Base-by-base conservation (phyloP, 2,888 invertebrate genomes). In the Hipparchia semele region DNA sequence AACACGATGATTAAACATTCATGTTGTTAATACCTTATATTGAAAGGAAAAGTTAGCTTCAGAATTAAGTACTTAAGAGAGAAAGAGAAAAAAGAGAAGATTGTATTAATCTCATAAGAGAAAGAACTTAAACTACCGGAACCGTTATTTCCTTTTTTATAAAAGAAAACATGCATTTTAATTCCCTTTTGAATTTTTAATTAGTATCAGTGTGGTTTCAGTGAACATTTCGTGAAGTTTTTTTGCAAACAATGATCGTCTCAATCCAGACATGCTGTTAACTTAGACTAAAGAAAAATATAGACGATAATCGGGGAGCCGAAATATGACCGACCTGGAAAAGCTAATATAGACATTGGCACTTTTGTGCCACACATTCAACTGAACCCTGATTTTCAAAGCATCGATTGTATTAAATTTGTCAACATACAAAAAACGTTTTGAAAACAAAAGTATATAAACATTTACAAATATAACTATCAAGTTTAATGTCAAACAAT, bases 201-300 rank as follows among this genome's bases (percentile, higher is more conserved):
- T 73, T 75, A 73, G 70, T 70, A 49, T 60, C 56, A 39, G 53
- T 68, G 61, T n/a, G 23, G 12, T 53, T 10, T 49, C 46, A 49
- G 49, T 49, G 49, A 49, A 49, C 39, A 49, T 49, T 7, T 49
- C 6, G 12, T 46, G n/a, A 60, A 39, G 33, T 51, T 13, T 65
- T 10, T 39, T 51, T 39, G 53, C 3, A 10, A 13, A 39, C 33
- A 9, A 51, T 58, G 54, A 54, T 54, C 33, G 12, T 68, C 46
- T 1, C 58, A 68, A 68, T 53, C 56, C 67, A 45, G 56, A 68
- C 81, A 81, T 82, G 82, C 82, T 58, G 13, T 58, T 58, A 58
- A 7, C 23, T 8, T 6, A 23, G 13, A 58, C 58, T 58, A 23
- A 23, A 58, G 58, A 23, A 58, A 13, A 58, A 23, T 7, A 58